These are phyloP conservation scores for Sander lucioperca DNA, from an alignment of 2,113 vertebrate genomes.

Conservation along the genomic window DNA sequence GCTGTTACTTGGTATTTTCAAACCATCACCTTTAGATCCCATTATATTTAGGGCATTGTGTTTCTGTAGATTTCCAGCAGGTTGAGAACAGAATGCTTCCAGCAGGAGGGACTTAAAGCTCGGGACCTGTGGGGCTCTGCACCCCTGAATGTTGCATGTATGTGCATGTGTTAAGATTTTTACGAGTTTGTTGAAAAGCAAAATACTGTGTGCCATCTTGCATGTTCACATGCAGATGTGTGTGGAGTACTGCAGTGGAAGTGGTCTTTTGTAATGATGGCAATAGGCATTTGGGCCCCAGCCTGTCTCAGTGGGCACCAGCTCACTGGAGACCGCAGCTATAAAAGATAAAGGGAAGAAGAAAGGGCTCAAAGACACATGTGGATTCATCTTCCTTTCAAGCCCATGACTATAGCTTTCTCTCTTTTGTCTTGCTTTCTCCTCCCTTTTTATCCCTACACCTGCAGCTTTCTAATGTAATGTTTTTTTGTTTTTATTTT, in stretches of 20 bases:
- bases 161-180: slow-evolving; percentile 9
- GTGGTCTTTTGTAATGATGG: slow-evolving; percentile 54
- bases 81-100: slow-evolving; percentile 50
- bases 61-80: slow-evolving; percentile 46
- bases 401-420: slow-evolving; percentile 27
- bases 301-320: slow-evolving; percentile 49
- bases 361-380: slow-evolving; percentile 47
- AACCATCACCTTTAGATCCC: slow-evolving; percentile 73
- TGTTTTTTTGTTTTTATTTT: slow-evolving; percentile 20
- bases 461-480: slow-evolving; percentile 34
- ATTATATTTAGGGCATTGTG: slow-evolving; percentile 63
- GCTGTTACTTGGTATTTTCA: slow-evolving; percentile 70
- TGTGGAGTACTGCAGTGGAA: slow-evolving; percentile 16
- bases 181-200: not conserved
- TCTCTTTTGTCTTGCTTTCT: slow-evolving; percentile 35
- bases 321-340: slow-evolving; percentile 22
- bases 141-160: slow-evolving; percentile 41
- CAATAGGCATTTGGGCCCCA: slow-evolving; percentile 38
- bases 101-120: slow-evolving; percentile 45
- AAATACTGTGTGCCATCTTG: slow-evolving; percentile 1
- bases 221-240: slow-evolving; percentile 27
- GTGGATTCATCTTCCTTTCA: slow-evolving; percentile 52
- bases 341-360: slow-evolving; percentile 35
- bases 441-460: slow-evolving; percentile 23
- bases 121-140: slow-evolving; percentile 31